phyloP scores from a whole-genome alignment of 2,797 vertebrate genomes.

The Dermochelys coriacea region DNA sequence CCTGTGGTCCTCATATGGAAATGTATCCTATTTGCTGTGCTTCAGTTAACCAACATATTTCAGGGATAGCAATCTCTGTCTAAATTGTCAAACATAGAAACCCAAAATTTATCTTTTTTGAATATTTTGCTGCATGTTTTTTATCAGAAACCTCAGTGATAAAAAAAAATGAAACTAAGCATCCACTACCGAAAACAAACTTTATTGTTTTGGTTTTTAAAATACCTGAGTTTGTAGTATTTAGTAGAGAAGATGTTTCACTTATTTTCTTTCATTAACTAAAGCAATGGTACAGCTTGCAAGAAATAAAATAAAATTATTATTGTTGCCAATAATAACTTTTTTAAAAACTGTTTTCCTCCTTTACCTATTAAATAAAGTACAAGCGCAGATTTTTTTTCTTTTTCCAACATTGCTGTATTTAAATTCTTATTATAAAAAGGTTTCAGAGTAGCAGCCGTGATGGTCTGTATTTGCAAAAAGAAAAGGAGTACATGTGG shows the following conservation, averaged over 20 bases:
- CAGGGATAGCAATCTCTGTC: background rate
- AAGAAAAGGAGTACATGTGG: too few species aligned
- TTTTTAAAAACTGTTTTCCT: background rate
- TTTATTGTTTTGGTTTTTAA: background rate
- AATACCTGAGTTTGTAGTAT: background rate
- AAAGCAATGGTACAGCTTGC: background rate
- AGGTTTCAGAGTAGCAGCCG: background rate
- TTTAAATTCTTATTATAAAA: background rate
- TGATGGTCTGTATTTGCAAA: too few species aligned
- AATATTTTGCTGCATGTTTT: background rate
- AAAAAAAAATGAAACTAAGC: accelerated
- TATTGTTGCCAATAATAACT: background rate
- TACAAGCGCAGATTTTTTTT: background rate
- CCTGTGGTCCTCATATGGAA: background rate
- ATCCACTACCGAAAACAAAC: background rate
- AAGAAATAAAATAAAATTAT: background rate
- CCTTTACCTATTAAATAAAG: background rate
- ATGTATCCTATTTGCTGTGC: background rate
- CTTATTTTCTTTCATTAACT: background rate
- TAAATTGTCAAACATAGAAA: background rate
- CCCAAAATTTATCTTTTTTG: background rate
- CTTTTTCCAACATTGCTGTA: background rate
- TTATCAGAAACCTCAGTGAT: background rate
- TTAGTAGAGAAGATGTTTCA: background rate
- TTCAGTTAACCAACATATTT: background rate